Percentiles rank a stretch among this genome's conserved stretches.
These are phyloP conservation scores for Zygaena filipendulae DNA, from an alignment of 2,888 invertebrate genomes.

Conservation along the genomic window DNA sequence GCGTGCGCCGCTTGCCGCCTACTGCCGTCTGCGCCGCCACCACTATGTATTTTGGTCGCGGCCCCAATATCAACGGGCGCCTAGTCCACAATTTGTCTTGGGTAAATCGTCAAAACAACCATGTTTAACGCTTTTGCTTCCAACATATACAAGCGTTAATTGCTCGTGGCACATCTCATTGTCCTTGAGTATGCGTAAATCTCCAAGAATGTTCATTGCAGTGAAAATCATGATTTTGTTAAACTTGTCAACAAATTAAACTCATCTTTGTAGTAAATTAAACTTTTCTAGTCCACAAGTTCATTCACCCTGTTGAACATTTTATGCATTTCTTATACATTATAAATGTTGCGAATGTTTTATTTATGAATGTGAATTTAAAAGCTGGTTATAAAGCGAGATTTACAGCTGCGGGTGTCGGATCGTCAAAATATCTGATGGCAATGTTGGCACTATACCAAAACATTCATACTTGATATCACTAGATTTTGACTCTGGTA, in stretches of 20 bases:
- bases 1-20: constrained; percentile 57
- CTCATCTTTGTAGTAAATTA: no score
- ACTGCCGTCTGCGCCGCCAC: constrained; percentile 51
- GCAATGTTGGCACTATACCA: constrained; percentile 41
- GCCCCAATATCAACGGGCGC: constrained; percentile 59
- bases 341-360: no score
- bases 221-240: neutral
- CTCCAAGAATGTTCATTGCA: constrained; percentile 1
- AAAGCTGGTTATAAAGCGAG: no score
- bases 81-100: constrained; percentile 62
- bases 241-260: constrained; percentile 12
- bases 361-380: no score
- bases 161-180: constrained; percentile 24
- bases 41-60: constrained; percentile 64
- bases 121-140: no score
- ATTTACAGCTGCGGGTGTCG: constrained; percentile 29
- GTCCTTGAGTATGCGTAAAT: no score
- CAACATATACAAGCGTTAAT: no score
- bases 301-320: no score
- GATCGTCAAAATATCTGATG: constrained; percentile 27
- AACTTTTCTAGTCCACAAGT: no score
- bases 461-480: constrained; percentile 28
- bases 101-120: constrained; percentile 58
- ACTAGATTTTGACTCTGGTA: constrained; percentile 22
- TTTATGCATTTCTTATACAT: no score